Evolutionary conservation across 2,888 invertebrate species (phyloP).

Genomic region (Cephus sareptanus): DNA sequence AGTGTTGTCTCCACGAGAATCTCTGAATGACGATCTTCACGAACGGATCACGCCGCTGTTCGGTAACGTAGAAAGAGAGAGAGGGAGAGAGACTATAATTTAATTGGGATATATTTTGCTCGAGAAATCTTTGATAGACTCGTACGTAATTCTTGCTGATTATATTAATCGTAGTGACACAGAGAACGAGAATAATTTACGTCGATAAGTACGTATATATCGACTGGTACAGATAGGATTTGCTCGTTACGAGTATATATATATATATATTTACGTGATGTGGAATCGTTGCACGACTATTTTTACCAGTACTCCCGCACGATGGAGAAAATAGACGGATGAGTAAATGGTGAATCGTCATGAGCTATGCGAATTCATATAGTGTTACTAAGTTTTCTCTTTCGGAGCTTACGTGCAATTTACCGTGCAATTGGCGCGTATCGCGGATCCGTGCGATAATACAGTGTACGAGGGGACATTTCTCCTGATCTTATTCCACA

Average conservation of each 20-base stretch:
- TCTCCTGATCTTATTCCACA: constrained; percentile 8
- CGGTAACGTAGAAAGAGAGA: not conserved
- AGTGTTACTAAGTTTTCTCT: not conserved
- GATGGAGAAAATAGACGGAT: not conserved
- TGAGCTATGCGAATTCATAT: not conserved
- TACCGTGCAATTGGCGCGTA: not conserved
- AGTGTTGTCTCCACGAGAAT: not conserved
- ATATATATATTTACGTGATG: not conserved
- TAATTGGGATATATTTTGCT: not conserved
- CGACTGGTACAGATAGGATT: not conserved
- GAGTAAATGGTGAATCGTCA: not conserved
- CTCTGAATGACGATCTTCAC: not conserved
- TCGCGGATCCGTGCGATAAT: not conserved
- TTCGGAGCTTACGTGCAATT: not conserved
- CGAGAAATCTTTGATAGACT: not conserved
- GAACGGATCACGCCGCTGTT: not conserved
- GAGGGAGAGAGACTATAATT: not conserved
- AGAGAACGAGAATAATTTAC: not conserved
- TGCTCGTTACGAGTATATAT: not conserved
- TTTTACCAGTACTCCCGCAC: not conserved
- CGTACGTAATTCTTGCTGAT: not conserved
- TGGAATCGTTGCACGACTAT: not conserved
- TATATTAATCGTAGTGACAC: not conserved
- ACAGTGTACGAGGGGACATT: constrained; percentile 4
- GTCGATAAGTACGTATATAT: not conserved